phyloP scores from a whole-genome alignment of 92 coral and sea anemone genomes.

The Bergia sp. region DNA sequence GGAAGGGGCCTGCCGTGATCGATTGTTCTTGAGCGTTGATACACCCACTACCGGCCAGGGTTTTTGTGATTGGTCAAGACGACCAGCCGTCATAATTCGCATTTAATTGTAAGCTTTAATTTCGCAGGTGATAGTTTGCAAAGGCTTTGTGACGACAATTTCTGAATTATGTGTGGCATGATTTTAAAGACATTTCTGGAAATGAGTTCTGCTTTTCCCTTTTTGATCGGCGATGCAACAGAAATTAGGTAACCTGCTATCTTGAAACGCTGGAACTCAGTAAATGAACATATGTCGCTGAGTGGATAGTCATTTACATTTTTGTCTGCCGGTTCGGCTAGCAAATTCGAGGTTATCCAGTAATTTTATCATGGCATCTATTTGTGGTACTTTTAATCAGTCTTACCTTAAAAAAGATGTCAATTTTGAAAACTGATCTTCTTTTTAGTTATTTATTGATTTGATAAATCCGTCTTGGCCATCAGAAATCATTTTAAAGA shows the following conservation, averaged over 20 bases:
- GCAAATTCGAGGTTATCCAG: background rate
- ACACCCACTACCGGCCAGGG: too few relatives aligned
- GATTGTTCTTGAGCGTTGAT: too few relatives aligned
- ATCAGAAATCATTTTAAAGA: background rate
- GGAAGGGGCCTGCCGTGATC: too few relatives aligned
- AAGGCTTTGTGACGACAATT: background rate
- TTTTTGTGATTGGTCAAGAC: too few relatives aligned
- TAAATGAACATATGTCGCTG: background rate
- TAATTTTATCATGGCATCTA: background rate
- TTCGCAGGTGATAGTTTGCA: too few relatives aligned
- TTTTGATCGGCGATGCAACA: background rate
- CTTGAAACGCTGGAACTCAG: background rate
- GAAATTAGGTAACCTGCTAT: background rate
- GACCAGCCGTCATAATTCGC: too few relatives aligned
- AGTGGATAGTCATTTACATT: background rate
- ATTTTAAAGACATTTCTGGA: too few relatives aligned
- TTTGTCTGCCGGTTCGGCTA: background rate
- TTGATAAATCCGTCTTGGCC: background rate
- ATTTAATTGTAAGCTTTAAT: too few relatives aligned
- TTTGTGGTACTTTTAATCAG: background rate
- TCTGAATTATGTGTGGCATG: too few relatives aligned
- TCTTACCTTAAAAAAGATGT: too few relatives aligned
- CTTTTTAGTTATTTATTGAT: background rate
- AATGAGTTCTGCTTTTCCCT: background rate
- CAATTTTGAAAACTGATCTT: too few relatives aligned